These are phyloP conservation scores for Lampropteryx suffumata DNA, from an alignment of 2,888 invertebrate species.

Conservation along the genomic window DNA sequence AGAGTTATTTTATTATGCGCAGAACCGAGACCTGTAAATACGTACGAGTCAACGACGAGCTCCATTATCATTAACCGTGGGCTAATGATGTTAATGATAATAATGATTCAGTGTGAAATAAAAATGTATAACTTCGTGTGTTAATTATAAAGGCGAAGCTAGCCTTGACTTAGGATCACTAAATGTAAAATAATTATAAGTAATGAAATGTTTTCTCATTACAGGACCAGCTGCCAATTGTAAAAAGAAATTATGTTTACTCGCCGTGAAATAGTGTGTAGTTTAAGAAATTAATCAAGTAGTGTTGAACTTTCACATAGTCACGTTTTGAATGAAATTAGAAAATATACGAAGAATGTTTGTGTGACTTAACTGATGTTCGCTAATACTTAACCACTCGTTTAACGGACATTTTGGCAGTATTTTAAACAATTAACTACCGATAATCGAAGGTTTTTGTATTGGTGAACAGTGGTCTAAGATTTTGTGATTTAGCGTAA, in stretches of 20 bases:
- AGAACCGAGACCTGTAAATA: too few relatives aligned
- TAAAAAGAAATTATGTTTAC: background rate
- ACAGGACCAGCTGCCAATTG: slow-evolving; percentile 4
- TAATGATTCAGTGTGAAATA: too few relatives aligned
- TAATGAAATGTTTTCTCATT: slow-evolving; percentile 4
- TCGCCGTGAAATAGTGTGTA: background rate
- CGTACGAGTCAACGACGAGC: too few relatives aligned
- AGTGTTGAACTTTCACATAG: slow-evolving; percentile 31
- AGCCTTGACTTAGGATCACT: too few relatives aligned
- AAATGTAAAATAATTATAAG: too few relatives aligned
- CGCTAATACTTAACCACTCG: background rate
- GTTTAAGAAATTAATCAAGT: slow-evolving; percentile 11
- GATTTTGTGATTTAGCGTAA: slow-evolving; percentile 31
- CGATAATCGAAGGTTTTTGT: background rate
- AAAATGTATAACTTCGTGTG: too few relatives aligned
- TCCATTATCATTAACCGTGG: slow-evolving; percentile 1
- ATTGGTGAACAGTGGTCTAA: slow-evolving; percentile 5
- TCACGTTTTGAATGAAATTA: slow-evolving; percentile 21
- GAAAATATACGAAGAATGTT: slow-evolving; percentile 8
- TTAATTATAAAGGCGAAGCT: too few relatives aligned
- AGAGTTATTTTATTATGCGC: too few relatives aligned
- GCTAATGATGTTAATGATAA: too few relatives aligned
- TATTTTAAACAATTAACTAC: background rate
- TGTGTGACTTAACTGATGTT: background rate
- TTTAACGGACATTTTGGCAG: background rate